Evolutionary conservation across 2,113 vertebrate genomes (phyloP), one percentile per base, ranked within the genome.

Genomic region (Chaetodon auriga): DNA sequence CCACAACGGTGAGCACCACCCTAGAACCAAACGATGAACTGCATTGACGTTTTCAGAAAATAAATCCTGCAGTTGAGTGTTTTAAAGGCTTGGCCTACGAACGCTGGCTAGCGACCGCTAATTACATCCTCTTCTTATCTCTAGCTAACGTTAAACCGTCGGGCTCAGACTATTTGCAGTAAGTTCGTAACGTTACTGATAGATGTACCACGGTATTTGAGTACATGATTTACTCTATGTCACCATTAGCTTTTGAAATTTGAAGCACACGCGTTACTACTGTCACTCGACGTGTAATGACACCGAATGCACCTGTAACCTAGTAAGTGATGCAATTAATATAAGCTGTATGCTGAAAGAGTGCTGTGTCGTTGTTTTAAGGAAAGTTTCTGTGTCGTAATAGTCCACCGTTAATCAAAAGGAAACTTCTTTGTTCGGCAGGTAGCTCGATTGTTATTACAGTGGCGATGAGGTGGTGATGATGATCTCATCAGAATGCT

Each of bases 71-170:
- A 55, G 12, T 5, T 6, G 57, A 41, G 30, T 23, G 30, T 68
- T 61, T 82, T 51, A 21, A 58, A 68, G 36, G 9, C 16, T 43
- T 11, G 92, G 87, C 78, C 89, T 84, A 12, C 53, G 43, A 15
- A 43, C 48, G 46, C 23, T 65, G 64, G 83, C 72, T 85, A 87
- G 83, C 79, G 38, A 86, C 73, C 74, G 92, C 91, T 92, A 83
- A 86, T 78, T 83, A 30, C 87, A 87, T 78, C 85, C 82, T 68
- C 76, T 48, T 83, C 81, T 92, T 84, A 88, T 82, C 82, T 68
- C 6, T 4, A 61, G 81, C 89, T 72, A 78, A 82, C 74, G 66
- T 76, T 76, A 87, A 90, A 80, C 66, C 78, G 30, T n/a, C 49
- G 80, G 81, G 70, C 74, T 85, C 45, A 15, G 62, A 68, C 53